Conservation (phyloP, 2,888 invertebrate genomes). For the Osmoderma eremita region DNA sequence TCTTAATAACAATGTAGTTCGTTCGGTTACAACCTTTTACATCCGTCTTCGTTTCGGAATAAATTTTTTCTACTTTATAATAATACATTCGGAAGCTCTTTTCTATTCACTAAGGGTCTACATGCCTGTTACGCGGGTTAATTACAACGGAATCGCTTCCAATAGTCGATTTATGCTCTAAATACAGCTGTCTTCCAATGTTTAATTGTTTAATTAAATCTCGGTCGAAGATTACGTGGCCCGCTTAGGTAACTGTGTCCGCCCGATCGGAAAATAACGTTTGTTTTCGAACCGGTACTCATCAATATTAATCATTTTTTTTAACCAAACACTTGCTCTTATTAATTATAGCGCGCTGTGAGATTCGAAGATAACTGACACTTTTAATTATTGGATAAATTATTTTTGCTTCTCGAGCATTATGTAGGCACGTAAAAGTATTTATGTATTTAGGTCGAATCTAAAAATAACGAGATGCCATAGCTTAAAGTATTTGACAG, state of each 20-base stretch:
- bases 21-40: constrained; percentile 47
- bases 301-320: constrained; percentile 33
- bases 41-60: constrained; percentile 16
- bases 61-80: constrained; percentile 44
- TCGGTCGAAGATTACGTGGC: background rate
- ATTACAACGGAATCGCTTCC: constrained; percentile 8
- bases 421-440: constrained; percentile 1
- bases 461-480: constrained; percentile 10
- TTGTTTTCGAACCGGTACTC: constrained; percentile 23
- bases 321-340: constrained; percentile 18
- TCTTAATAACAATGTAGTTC: constrained; percentile 55
- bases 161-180: constrained; percentile 30
- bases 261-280: constrained; percentile 4
- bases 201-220: constrained; percentile 39
- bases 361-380: constrained; percentile 30
- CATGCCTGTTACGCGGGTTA: background rate
- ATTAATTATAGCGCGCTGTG: constrained; percentile 29
- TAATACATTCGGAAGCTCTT: constrained; percentile 21
- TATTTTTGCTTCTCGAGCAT: constrained; percentile 10
- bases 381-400: constrained; percentile 31
- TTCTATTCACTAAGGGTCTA: constrained; percentile 10
- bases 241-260: background rate
- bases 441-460: constrained; percentile 5
- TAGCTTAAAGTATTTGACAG: constrained; percentile 8
- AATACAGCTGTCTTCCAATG: constrained; percentile 34